A percentile compares a stretch with the other conserved stretches of the same genome.
Evolutionary conservation across 2,888 invertebrate genomes (phyloP).

Genomic region (Actias luna): DNA sequence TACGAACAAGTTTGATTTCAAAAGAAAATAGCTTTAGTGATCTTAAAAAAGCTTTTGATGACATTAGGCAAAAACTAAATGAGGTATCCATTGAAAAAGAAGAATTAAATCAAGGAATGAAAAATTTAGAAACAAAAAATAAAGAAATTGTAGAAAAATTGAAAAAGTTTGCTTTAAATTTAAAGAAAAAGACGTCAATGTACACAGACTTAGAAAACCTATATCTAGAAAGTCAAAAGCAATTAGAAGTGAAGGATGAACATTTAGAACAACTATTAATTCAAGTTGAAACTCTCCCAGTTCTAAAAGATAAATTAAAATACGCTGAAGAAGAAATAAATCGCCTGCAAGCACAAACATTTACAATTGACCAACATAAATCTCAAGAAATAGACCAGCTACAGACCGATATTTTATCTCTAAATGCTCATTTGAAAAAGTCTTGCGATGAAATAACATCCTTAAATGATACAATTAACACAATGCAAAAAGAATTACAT

Average conservation of each 20-base stretch:
- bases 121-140: conserved; percentile 81
- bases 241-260: conserved; percentile 52
- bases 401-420: conserved; percentile 44
- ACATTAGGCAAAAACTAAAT: conserved; percentile 62
- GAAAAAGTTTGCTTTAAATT: conserved; percentile 88
- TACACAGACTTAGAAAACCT: conserved; percentile 85
- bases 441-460: conserved; percentile 49
- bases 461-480: conserved; percentile 46
- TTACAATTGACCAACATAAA: conserved; percentile 52
- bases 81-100: conserved; percentile 61
- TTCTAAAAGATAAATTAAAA: conserved; percentile 64
- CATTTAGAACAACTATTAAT: conserved; percentile 58
- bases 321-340: conserved; percentile 66
- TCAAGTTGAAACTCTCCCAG: conserved; percentile 61
- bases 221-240: conserved; percentile 56
- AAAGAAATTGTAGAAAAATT: conserved; percentile 88
- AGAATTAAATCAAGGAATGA: conserved; percentile 56
- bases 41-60: conserved; percentile 73
- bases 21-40: conserved; percentile 71
- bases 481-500: conserved; percentile 50
- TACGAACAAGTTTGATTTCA: conserved; percentile 81
- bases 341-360: conserved; percentile 53
- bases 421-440: conserved; percentile 42
- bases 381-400: conserved; percentile 45
- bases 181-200: conserved; percentile 87